Conservation (phyloP, 2,888 invertebrate species). For the Meghimatium bilineatum region DNA sequence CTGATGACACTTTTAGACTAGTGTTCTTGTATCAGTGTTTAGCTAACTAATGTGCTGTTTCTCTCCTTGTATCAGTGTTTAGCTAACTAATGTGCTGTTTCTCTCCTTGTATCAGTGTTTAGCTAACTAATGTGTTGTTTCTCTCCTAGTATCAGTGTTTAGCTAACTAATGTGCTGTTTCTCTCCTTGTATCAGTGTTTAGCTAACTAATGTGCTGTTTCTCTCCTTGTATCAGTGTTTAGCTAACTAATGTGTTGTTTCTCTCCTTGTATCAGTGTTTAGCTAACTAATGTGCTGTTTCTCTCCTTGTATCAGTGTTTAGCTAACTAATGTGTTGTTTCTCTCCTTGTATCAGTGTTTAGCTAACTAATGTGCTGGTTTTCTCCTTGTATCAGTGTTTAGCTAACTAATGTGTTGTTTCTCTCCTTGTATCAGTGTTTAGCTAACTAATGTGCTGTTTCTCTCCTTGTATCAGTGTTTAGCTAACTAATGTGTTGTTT, state of each 20-base stretch:
- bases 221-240: no score
- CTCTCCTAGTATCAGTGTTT: no score
- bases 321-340: no score
- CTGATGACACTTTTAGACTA: not conserved
- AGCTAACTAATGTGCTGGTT: slow-evolving; percentile 4
- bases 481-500: slow-evolving; percentile 13
- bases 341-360: not conserved
- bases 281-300: no score
- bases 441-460: slow-evolving; percentile 12
- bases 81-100: no score
- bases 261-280: no score
- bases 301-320: no score
- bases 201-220: slow-evolving; percentile 2
- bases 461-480: not conserved
- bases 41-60: slow-evolving; percentile 2
- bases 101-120: no score
- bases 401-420: slow-evolving; percentile 13
- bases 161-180: no score
- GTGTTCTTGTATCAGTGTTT: not conserved
- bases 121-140: no score
- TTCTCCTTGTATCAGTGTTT: not conserved
- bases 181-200: not conserved
- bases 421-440: not conserved
- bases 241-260: no score
- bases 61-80: no score